These are phyloP conservation scores for Labeo rohita DNA, from an alignment of 2,113 vertebrate genomes.

Conservation along the genomic window DNA sequence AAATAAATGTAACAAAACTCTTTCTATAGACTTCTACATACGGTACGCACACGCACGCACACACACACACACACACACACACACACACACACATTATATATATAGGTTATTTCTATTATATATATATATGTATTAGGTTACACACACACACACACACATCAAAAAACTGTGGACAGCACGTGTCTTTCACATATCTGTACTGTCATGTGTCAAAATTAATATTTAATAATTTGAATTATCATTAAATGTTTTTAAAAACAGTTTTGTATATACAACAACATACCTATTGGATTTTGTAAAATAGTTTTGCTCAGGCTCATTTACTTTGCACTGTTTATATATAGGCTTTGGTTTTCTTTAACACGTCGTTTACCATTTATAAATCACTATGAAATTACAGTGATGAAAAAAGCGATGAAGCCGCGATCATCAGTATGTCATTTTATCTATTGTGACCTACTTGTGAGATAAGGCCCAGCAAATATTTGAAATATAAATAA, in stretches of 20 bases:
- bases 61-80: not conserved
- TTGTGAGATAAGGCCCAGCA: conserved; percentile 3
- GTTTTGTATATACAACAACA: not conserved
- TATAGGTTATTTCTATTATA: too few species aligned
- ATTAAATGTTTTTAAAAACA: not conserved
- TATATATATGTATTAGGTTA: too few species aligned
- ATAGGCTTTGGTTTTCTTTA: conserved; percentile 5
- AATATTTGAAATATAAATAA: conserved; percentile 16
- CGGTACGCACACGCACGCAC: not conserved
- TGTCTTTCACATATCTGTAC: not conserved
- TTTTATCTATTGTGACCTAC: conserved; percentile 11
- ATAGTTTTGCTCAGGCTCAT: not conserved
- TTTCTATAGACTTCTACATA: too few species aligned
- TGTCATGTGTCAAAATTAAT: not conserved
- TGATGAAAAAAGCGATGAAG: conserved; percentile 19
- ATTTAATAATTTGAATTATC: not conserved
- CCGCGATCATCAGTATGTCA: conserved; percentile 26
- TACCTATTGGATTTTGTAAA: not conserved
- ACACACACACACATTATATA: not conserved
- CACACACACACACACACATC: not conserved
- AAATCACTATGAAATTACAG: conserved; percentile 14
- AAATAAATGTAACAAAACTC: conserved; percentile 14
- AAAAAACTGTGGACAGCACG: not conserved
- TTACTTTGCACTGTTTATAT: not conserved
- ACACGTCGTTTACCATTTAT: conserved; percentile 14